Percentiles rank a stretch among this genome's conserved stretches.
Evolutionary conservation across 2,888 invertebrate species (phyloP).

Genomic region (Trissolcus brochymenae): DNA sequence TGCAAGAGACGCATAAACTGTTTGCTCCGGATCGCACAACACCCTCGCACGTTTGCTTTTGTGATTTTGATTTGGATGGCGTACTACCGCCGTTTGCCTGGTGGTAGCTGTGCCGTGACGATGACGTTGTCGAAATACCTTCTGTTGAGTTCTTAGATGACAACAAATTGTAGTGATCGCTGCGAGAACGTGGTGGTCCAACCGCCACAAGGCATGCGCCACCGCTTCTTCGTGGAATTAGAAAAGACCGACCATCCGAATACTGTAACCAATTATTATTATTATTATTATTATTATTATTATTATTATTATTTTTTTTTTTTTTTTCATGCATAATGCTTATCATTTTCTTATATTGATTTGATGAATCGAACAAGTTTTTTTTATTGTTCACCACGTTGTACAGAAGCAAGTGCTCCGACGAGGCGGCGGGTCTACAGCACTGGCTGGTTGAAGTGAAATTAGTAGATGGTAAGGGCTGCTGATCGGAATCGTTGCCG

Average conservation of each 20-base stretch:
- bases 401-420: slow-evolving; percentile 83
- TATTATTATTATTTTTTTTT: too few species aligned
- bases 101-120: slow-evolving; percentile 74
- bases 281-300: too few species aligned
- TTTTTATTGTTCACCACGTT: slow-evolving; percentile 70
- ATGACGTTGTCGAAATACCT: slow-evolving; percentile 64
- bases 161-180: slow-evolving; percentile 84
- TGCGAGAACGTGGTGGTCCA: slow-evolving; percentile 82
- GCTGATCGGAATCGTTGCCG: slow-evolving; percentile 65
- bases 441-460: slow-evolving; percentile 74
- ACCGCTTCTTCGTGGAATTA: slow-evolving; percentile 81
- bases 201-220: slow-evolving; percentile 85
- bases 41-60: slow-evolving; percentile 59
- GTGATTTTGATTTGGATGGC: slow-evolving; percentile 65
- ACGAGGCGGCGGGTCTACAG: slow-evolving; percentile 87
- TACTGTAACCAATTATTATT: slow-evolving; percentile 69
- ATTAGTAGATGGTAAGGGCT: slow-evolving; percentile 69
- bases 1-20: slow-evolving; percentile 73
- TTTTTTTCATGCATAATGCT: too few species aligned
- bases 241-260: slow-evolving; percentile 72
- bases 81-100: slow-evolving; percentile 72
- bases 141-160: slow-evolving; percentile 77
- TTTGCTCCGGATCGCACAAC: slow-evolving; percentile 43
- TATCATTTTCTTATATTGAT: too few species aligned
- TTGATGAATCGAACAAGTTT: too few species aligned